These are phyloP conservation scores for Agapornis canus DNA, from an alignment of 2,797 vertebrate species.

Conservation along the genomic window DNA sequence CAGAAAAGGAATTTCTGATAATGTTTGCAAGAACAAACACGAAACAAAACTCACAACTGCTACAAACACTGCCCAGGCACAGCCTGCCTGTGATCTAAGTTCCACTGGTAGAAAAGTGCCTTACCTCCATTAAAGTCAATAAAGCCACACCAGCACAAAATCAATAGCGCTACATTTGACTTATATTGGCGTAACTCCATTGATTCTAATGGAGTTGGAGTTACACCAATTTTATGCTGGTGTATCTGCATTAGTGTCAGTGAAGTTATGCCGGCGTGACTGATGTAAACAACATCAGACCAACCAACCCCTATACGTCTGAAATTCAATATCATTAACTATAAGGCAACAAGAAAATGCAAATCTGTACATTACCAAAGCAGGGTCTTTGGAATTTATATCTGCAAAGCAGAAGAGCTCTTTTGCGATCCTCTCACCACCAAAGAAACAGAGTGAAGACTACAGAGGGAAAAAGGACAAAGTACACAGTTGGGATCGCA, in stretches of 20 bases:
- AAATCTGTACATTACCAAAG: constrained; percentile 59
- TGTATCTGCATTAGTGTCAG: constrained; percentile 20
- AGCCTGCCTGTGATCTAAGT: rapidly evolving
- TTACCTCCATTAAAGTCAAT: neutral
- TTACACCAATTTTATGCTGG: constrained; percentile 25
- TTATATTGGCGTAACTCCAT: neutral
- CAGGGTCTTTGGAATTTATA: neutral
- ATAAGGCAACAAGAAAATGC: neutral
- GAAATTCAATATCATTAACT: neutral
- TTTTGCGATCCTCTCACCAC: neutral
- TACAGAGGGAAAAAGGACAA: constrained; percentile 66
- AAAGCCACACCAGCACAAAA: constrained; percentile 34
- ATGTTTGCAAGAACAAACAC: neutral
- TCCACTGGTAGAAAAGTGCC: neutral
- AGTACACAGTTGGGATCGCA: constrained; percentile 64
- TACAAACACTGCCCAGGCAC: neutral
- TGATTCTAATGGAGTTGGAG: constrained; percentile 19
- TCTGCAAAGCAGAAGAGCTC: constrained; percentile 3
- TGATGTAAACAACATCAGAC: neutral
- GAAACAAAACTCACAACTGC: neutral
- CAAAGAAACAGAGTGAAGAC: neutral
- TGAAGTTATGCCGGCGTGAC: neutral
- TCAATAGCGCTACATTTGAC: neutral
- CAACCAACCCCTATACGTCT: neutral
- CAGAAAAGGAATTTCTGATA: neutral